Base-by-base conservation (phyloP, 2,113 vertebrate species). In the Opisthocomus hoazin region DNA sequence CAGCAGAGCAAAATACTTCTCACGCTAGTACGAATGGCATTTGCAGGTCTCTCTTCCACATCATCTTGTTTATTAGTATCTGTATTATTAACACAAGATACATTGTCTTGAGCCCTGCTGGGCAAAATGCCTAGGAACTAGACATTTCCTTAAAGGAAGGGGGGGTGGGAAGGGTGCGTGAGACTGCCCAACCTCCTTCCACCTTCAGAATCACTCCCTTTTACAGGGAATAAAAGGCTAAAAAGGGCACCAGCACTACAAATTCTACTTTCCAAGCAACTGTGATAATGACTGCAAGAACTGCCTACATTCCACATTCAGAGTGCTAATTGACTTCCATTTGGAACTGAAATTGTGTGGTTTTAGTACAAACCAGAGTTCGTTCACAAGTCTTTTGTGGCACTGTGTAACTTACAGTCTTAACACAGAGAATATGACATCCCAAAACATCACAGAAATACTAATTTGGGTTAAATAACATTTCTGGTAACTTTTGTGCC, bases 131-230 rank as follows among this genome's bases (percentile, higher is more conserved):
- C 54, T 9, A 11, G 11, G 45, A 73, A 60, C 17, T 19, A 58
- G 27, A 11, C 6, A 57, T 45, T 60, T 65, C 74, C 64, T 37
- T 5, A 8, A 46, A 56, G 61, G 12, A 76, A 56, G n/a, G 1
- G 15, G 18, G 8, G 2, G 50, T 2, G 53, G 15, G 15, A 14
- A 7, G 1, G 15, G 18, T 7, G 2, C 20, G 17, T 56, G 70
- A 63, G 69, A 65, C 46, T 70, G 82, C 69, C 34, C 78, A 54
- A 57, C 12, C 74, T 87, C 53, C 65, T 37, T 23, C 54, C 61
- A 69, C 69, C 51, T 91, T 68, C 64, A 50, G 32, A 34, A 74
- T 20, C 41, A 5, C 27, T 50, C 58, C 81, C 74, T 78, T 36
- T 70, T 7, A 37, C 27, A 69, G 54, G 77, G 43, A 48, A 65